Base-by-base conservation (phyloP, 2,888 invertebrate species). In the Xestia ashworthii region DNA sequence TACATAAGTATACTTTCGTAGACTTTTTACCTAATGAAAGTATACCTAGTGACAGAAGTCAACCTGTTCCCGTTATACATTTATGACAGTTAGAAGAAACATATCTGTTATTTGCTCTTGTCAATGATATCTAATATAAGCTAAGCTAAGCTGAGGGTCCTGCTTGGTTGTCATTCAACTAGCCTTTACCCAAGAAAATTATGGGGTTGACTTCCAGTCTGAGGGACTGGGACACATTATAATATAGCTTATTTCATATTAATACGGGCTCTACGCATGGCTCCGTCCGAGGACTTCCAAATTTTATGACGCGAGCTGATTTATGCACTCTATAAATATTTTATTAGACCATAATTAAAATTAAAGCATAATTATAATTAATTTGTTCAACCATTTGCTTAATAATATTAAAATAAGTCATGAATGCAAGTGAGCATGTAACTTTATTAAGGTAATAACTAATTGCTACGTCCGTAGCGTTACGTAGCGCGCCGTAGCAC, bases 321-420 rank as follows among this genome's bases (percentile, higher is more conserved):
- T 82, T 70, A 85, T 62, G 58, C 12, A 41, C 72, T 38, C 55
- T 60, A 71, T 82, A 69, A 82, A 84, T 19, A 62, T 70, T 85
- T 67, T 83, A 82, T 74, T 74, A 16, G 62, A 32, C 53, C 25
- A 22, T 50, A 77, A 60, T 53, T 75, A 71, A 74, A 74, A 69
- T 62, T 70, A 64, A 70, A 74, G 48, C 73, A 66, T 76, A 19
- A 53, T 78, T 64, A 62, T 75, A 86, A 83, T 86, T 83, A 74
- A 74, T 86, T 73, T 75, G 86, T 83, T 83, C 14, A 53, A 38
- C 53, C 25, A 71, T 85, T 85, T 69, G 78, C 78, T 78, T 83
- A 69, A 62, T 50, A 60, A 67, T 71, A 53, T 68, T 65, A 75
- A 70, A 83, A 58, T 83, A 62, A 41, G n/a, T 64, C 55, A 66